Conservation (phyloP, 2,113 vertebrate genomes). For the Apaloderma vittatum region DNA sequence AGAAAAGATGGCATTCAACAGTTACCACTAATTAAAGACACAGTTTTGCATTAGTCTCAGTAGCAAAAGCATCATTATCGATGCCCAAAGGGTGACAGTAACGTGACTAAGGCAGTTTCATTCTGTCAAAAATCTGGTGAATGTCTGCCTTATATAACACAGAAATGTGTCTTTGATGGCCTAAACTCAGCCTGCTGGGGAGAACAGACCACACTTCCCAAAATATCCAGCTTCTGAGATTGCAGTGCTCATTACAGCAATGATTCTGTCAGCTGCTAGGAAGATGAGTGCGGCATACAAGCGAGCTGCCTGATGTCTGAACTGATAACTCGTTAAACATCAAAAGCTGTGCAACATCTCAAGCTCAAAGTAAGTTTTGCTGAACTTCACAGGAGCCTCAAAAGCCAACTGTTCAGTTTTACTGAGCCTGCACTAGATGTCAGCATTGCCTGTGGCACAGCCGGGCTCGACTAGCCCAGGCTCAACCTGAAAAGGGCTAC, state of each 20-base stretch:
- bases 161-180: background rate
- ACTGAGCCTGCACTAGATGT: slow-evolving; percentile 3
- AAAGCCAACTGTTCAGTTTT: background rate
- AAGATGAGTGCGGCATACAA: background rate
- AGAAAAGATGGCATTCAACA: background rate
- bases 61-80: background rate
- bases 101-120: background rate
- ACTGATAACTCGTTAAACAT: rapidly evolving
- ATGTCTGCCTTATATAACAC: rapidly evolving
- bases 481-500: rapidly evolving
- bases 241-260: background rate
- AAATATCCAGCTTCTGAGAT: background rate
- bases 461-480: rapidly evolving
- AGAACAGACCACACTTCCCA: background rate
- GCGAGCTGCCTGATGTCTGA: background rate
- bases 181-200: background rate
- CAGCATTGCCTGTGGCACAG: background rate
- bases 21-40: background rate
- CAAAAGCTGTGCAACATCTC: background rate
- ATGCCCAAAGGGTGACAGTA: background rate
- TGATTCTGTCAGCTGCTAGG: background rate
- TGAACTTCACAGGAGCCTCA: background rate
- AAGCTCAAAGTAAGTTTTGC: background rate
- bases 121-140: background rate
- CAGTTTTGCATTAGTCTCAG: background rate